phyloP scores from a whole-genome alignment of 2,888 invertebrate species.

The Polyommatus iphigenia region DNA sequence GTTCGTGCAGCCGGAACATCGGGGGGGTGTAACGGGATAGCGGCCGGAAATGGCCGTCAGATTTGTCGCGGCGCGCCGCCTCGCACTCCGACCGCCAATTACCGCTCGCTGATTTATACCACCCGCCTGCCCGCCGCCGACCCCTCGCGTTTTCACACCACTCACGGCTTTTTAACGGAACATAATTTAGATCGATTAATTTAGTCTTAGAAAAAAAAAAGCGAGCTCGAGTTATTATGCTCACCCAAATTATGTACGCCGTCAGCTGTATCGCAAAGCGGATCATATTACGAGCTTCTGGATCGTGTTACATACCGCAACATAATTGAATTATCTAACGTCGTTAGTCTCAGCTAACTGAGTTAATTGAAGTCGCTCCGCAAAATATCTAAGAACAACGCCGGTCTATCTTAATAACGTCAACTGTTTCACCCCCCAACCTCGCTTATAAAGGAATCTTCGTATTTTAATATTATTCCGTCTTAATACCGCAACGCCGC shows the following conservation, averaged over 20 bases:
- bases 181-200: slow-evolving; percentile 12
- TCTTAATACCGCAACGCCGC: neutral
- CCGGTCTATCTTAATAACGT: slow-evolving; percentile 17
- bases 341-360: slow-evolving; percentile 20
- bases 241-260: neutral
- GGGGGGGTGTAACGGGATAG: slow-evolving; percentile 50
- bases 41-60: slow-evolving; percentile 64
- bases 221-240: neutral
- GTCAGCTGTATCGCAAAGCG: neutral
- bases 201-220: neutral
- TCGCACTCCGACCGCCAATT: slow-evolving; percentile 63
- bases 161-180: slow-evolving; percentile 16
- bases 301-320: neutral
- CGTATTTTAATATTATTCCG: slow-evolving; percentile 21
- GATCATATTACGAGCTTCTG: slow-evolving; percentile 7
- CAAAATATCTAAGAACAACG: slow-evolving; percentile 4
- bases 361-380: slow-evolving; percentile 5
- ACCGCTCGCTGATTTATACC: slow-evolving; percentile 49
- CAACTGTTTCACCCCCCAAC: slow-evolving; percentile 21
- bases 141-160: slow-evolving; percentile 34
- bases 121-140: slow-evolving; percentile 37
- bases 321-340: neutral
- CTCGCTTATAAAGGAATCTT: slow-evolving; percentile 20
- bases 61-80: slow-evolving; percentile 62
- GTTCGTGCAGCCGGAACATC: slow-evolving; percentile 37